Conservation (phyloP, 2,797 vertebrate genomes). For the Argyrosomus regius region DNA sequence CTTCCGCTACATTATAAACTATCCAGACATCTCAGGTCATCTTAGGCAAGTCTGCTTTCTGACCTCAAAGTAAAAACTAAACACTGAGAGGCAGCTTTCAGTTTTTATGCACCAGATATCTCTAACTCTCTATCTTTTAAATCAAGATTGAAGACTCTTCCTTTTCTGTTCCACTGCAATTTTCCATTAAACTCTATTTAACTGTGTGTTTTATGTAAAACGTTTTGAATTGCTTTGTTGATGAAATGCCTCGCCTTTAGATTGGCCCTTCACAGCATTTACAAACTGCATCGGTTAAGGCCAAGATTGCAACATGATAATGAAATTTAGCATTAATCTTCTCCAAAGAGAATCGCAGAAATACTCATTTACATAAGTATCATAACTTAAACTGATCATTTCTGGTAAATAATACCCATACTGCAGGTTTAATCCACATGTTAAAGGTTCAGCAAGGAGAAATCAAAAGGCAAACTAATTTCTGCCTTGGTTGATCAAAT, state of each 20-base stretch:
- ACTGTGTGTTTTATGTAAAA: no score
- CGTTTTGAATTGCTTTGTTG: no score
- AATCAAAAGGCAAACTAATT: slow-evolving; percentile 9
- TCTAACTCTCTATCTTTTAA: background rate
- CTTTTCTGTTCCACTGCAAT: background rate
- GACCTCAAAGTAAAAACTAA: background rate
- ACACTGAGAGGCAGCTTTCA: background rate
- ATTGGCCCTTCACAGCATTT: background rate
- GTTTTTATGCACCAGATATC: background rate
- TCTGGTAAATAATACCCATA: background rate
- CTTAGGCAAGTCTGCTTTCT: no score
- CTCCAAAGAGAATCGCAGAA: background rate
- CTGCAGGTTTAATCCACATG: background rate
- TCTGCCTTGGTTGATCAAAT: background rate
- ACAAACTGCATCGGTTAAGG: background rate
- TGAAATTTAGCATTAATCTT: no score
- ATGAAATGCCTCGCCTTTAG: no score
- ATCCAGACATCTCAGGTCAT: background rate
- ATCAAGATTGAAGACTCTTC: background rate
- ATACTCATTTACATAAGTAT: background rate
- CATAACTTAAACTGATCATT: background rate
- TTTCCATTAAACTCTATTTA: no score
- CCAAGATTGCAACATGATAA: slow-evolving; percentile 1
- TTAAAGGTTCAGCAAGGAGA: slow-evolving; percentile 4
- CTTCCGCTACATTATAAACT: no score